Evolutionary conservation across 2,888 invertebrate genomes (phyloP).

Genomic region (Lacanobia wlatinum): DNA sequence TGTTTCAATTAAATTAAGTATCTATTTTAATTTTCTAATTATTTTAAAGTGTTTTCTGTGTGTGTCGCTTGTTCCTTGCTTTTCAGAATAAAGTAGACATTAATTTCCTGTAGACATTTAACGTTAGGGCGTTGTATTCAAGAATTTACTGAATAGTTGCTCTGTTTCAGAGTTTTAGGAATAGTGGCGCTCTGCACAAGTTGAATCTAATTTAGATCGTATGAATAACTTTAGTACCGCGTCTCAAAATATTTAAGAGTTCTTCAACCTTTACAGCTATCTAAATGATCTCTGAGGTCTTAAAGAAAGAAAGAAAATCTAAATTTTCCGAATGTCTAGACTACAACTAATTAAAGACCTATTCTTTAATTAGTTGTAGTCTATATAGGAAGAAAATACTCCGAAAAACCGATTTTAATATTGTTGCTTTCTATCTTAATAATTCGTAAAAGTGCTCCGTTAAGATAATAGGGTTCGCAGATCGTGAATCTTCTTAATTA

Average conservation of each 20-base stretch:
- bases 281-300: background rate
- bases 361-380: too few species aligned
- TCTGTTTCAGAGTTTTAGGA: slow-evolving; percentile 20
- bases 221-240: slow-evolving; percentile 5
- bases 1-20: background rate
- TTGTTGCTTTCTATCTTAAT: slow-evolving; percentile 82
- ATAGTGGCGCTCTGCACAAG: slow-evolving; percentile 26
- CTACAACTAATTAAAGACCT: slow-evolving; percentile 40
- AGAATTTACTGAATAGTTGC: slow-evolving; percentile 30
- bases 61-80: background rate
- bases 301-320: background rate
- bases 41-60: background rate
- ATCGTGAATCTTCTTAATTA: slow-evolving; percentile 89
- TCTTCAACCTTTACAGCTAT: slow-evolving; percentile 2
- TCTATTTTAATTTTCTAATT: background rate
- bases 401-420: slow-evolving; percentile 76
- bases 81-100: slow-evolving; percentile 26
- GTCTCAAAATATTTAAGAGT: slow-evolving; percentile 19
- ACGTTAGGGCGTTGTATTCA: slow-evolving; percentile 13
- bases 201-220: slow-evolving; percentile 11
- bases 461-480: slow-evolving; percentile 86
- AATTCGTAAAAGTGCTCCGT: slow-evolving; percentile 81
- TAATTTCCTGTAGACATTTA: slow-evolving; percentile 47
- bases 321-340: slow-evolving; percentile 36
- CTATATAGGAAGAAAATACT: slow-evolving; percentile 46